These are phyloP conservation scores for Apamea monoglypha DNA, from an alignment of 2,888 invertebrate genomes.

Conservation along the genomic window DNA sequence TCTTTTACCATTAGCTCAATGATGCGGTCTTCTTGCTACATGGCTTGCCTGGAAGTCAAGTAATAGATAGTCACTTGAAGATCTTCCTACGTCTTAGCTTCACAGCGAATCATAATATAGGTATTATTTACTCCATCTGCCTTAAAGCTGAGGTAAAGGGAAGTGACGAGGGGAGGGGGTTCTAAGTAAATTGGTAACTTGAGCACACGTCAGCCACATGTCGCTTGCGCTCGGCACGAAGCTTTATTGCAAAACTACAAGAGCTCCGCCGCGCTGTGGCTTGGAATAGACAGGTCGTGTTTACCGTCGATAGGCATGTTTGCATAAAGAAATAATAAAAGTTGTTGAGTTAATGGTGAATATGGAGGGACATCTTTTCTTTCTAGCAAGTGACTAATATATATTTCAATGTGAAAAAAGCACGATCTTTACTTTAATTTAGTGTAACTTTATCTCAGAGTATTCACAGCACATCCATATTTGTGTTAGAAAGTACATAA, in stretches of 20 bases:
- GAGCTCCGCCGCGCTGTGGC: constrained; percentile 21
- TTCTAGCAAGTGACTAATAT: no score
- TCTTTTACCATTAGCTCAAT: neutral
- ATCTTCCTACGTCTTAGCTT: neutral
- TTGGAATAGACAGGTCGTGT: constrained; percentile 46
- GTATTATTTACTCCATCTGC: neutral
- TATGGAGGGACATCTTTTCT: neutral
- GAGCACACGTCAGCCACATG: constrained; percentile 55
- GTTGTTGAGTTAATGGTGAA: neutral
- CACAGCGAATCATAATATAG: neutral
- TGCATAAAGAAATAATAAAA: constrained; percentile 1
- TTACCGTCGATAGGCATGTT: constrained; percentile 14
- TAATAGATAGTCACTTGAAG: neutral
- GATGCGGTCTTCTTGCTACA: neutral
- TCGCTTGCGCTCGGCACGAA: constrained; percentile 30
- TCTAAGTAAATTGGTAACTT: constrained; percentile 48
- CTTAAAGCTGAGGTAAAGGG: neutral
- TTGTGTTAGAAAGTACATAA: no score
- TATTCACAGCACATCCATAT: no score
- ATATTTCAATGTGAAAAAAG: no score
- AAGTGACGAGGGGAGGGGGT: neutral
- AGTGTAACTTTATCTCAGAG: no score
- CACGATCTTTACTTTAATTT: no score
- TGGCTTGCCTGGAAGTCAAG: neutral
- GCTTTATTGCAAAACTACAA: constrained; percentile 59